Percentiles rank a stretch among this genome's conserved stretches.
Conservation (phyloP, 1,140 invertebrate species). For the Bilobella aurantiaca region DNA sequence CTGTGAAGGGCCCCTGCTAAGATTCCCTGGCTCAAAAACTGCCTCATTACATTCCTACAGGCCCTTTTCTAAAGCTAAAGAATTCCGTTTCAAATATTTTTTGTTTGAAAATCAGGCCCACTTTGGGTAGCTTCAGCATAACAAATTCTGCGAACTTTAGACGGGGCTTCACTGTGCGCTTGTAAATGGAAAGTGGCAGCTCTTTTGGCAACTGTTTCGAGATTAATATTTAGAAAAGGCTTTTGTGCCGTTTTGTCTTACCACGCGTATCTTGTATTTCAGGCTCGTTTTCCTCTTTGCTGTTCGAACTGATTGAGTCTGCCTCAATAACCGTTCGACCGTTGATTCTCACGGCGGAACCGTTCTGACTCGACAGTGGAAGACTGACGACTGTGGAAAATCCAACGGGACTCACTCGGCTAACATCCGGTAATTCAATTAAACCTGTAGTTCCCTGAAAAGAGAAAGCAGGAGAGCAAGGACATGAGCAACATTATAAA, state of each 20-base stretch:
- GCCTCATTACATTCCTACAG: too few relatives aligned
- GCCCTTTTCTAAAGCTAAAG: too few relatives aligned
- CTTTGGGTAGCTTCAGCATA: too few relatives aligned
- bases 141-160: too few relatives aligned
- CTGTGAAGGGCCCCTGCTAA: background rate
- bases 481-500: conserved; percentile 3
- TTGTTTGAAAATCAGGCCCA: too few relatives aligned
- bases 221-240: conserved; percentile 11
- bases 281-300: conserved; percentile 29
- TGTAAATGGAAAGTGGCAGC: too few relatives aligned
- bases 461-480: too few relatives aligned
- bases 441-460: conserved; percentile 24
- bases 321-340: conserved; percentile 32
- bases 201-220: background rate
- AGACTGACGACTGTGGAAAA: conserved; percentile 33
- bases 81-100: too few relatives aligned
- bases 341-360: conserved; percentile 34
- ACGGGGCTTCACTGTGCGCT: too few relatives aligned
- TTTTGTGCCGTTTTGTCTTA: background rate
- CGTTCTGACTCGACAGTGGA: conserved; percentile 30
- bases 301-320: conserved; percentile 33
- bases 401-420: conserved; percentile 32
- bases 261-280: conserved; percentile 24
- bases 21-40: background rate
- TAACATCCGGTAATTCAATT: conserved; percentile 35